A percentile compares a stretch with the other conserved stretches of the same genome.
phyloP scores from a whole-genome alignment of 2,113 vertebrate genomes.

The Albula glossodonta region DNA sequence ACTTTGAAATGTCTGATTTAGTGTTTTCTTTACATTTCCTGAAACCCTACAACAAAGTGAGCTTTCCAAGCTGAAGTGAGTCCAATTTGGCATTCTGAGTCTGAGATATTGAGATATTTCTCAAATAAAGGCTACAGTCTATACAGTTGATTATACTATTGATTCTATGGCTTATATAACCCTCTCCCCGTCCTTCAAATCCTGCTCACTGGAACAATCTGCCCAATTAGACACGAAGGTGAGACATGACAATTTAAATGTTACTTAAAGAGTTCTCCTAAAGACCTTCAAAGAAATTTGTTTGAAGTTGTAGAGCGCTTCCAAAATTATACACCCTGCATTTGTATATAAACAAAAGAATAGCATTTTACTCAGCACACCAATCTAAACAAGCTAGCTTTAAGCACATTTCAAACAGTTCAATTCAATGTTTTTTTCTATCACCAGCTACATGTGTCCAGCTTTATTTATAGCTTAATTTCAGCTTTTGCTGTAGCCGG shows the following conservation, averaged over 20 bases:
- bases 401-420: neutral
- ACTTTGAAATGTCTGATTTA: conserved; percentile 42
- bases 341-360: neutral
- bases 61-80: conserved; percentile 41
- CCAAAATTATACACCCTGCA: neutral
- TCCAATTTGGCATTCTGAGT: conserved; percentile 72
- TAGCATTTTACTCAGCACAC: neutral
- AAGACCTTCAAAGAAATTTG: neutral
- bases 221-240: neutral
- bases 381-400: neutral
- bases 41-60: conserved; percentile 49
- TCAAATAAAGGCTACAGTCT: conserved; percentile 17
- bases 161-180: neutral
- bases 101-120: conserved; percentile 52
- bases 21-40: conserved; percentile 63
- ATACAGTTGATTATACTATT: neutral
- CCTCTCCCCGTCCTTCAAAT: neutral
- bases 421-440: neutral
- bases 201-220: neutral
- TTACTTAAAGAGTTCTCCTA: neutral
- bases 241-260: neutral
- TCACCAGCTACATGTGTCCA: too few relatives aligned
- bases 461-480: too few relatives aligned
- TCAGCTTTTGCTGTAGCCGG: too few relatives aligned
- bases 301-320: neutral